Conservation (phyloP, 92 coral and sea anemone genomes). For the Metridium senile region DNA sequence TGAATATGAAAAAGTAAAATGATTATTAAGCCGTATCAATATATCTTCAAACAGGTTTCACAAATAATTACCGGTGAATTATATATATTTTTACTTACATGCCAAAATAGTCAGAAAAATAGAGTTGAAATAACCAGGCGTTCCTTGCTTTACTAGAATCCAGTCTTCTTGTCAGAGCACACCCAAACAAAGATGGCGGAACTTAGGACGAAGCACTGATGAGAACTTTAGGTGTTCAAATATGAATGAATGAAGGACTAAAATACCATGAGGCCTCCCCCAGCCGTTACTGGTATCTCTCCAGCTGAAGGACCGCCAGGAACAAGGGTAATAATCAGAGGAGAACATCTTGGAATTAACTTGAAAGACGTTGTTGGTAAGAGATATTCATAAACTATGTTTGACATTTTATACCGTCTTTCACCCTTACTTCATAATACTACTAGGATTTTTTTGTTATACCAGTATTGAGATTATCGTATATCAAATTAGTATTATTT, state of each 20-base stretch:
- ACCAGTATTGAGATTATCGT: no score
- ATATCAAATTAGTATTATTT: no score
- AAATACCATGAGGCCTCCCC: conserved; percentile 77
- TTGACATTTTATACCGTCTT: not conserved
- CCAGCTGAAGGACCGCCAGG: conserved; percentile 99
- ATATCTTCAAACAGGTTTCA: no score
- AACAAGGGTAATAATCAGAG: conserved; percentile 90
- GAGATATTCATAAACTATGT: conserved; percentile 9
- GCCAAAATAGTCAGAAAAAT: not conserved
- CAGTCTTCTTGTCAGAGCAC: conserved; percentile 22
- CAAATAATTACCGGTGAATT: no score
- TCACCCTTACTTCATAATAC: no score
- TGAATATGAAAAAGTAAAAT: no score
- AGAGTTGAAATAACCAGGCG: conserved; percentile 9
- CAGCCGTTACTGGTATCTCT: conserved; percentile 95
- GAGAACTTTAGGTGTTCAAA: not conserved
- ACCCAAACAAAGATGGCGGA: conserved; percentile 49
- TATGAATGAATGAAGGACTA: not conserved
- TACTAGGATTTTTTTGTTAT: no score
- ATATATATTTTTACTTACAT: no score
- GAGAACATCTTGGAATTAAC: conserved; percentile 88
- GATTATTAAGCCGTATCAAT: no score
- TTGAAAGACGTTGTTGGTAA: conserved; percentile 89
- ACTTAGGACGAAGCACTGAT: not conserved
- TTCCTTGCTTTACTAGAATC: not conserved